phyloP scores from a whole-genome alignment of 2,888 invertebrate genomes.

The Resseliella maxima region DNA sequence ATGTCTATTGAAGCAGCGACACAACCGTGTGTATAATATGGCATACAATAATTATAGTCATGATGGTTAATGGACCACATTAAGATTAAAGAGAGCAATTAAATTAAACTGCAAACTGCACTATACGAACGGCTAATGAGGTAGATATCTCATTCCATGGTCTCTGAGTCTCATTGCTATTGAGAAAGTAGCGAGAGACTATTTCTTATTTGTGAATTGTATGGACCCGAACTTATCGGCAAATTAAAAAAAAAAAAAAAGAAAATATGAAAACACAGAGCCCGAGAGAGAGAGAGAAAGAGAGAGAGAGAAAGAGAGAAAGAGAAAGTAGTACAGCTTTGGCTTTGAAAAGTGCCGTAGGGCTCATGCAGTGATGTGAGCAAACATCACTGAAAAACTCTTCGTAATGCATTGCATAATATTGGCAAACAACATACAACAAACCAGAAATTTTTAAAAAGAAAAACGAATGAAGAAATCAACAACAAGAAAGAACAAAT shows the following conservation, averaged over 20 bases:
- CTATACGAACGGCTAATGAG: slow-evolving; percentile 47
- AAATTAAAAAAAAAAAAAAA: slow-evolving; percentile 20
- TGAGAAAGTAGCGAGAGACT: neutral
- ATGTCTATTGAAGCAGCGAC: slow-evolving; percentile 42
- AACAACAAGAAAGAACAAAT: neutral
- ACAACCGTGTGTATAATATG: slow-evolving; percentile 24
- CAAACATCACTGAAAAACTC: neutral
- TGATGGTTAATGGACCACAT: slow-evolving; percentile 55
- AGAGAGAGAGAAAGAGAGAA: neutral
- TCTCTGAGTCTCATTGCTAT: neutral
- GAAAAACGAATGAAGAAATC: neutral
- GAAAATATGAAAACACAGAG: too few species aligned
- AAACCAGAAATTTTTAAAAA: too few species aligned
- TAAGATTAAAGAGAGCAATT: slow-evolving; percentile 55
- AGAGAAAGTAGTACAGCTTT: neutral
- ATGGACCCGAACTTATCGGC: slow-evolving; percentile 1
- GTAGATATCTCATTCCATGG: slow-evolving; percentile 43
- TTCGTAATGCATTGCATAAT: neutral
- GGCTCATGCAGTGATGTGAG: neutral
- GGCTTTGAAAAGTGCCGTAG: neutral
- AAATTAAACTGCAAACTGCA: slow-evolving; percentile 55
- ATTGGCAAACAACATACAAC: neutral
- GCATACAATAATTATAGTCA: slow-evolving; percentile 44
- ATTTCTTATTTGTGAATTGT: slow-evolving; percentile 18
- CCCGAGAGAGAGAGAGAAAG: neutral